These are phyloP conservation scores for Ictalurus punctatus DNA, from an alignment of 2,113 vertebrate genomes.

Conservation along the genomic window DNA sequence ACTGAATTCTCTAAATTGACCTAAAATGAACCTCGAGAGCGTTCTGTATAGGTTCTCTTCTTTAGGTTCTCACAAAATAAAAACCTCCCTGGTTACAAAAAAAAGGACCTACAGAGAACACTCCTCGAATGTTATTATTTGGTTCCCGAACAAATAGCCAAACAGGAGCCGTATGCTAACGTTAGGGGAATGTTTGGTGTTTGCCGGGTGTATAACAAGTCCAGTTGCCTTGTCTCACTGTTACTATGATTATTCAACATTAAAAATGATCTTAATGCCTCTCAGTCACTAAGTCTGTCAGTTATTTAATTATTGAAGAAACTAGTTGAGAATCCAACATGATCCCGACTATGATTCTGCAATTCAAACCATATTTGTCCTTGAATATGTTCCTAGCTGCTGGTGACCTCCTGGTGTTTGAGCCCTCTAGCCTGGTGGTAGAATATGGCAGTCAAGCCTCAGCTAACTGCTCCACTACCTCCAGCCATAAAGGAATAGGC, in stretches of 20 bases:
- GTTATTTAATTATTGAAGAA: background rate
- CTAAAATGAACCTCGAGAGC: too few relatives aligned
- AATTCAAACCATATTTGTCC: background rate
- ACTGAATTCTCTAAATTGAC: too few relatives aligned
- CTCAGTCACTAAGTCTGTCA: background rate
- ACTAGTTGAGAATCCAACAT: background rate
- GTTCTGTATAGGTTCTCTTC: too few relatives aligned
- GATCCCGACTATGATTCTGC: background rate
- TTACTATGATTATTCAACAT: background rate
- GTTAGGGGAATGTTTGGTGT: too few relatives aligned
- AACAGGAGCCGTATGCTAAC: too few relatives aligned
- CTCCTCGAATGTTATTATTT: too few relatives aligned
- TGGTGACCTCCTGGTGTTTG: background rate
- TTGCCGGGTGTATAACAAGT: too few relatives aligned
- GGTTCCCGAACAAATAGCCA: too few relatives aligned
- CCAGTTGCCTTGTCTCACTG: too few relatives aligned
- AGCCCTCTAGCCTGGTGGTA: slow-evolving; percentile 45
- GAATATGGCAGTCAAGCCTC: background rate
- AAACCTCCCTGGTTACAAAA: too few relatives aligned
- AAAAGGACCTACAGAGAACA: too few relatives aligned
- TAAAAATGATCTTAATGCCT: background rate
- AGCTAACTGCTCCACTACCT: slow-evolving; percentile 51
- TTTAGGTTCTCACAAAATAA: too few relatives aligned
- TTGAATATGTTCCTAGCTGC: slow-evolving; percentile 7
- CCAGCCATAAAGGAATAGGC: fast-evolving